These are phyloP conservation scores for Drosophila punjabiensis DNA, from an alignment of 1,140 invertebrate species.

Conservation along the genomic window DNA sequence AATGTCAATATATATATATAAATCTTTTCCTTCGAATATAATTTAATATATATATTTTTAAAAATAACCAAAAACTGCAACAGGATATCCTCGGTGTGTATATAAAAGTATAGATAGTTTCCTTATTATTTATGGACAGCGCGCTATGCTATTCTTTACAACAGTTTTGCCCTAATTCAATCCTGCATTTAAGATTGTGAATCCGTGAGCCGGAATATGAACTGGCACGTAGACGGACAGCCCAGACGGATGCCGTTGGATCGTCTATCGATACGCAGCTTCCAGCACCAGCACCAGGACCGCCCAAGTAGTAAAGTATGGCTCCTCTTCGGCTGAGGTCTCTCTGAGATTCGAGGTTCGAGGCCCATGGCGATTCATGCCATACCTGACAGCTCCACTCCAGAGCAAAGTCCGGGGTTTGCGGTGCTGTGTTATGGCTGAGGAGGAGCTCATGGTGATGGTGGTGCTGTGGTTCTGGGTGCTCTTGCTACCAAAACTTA, in stretches of 20 bases:
- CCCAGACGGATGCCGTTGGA: neutral
- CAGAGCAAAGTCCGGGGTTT: conserved; percentile 1
- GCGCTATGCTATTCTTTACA: conserved; percentile 14
- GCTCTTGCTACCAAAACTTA: conserved; percentile 23
- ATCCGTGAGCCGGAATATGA: neutral
- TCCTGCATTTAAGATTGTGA: conserved; percentile 17
- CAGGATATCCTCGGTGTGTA: too few species aligned
- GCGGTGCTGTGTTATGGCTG: conserved; percentile 12
- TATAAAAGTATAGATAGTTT: neutral
- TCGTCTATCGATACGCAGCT: conserved; percentile 10
- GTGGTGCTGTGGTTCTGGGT: conserved; percentile 3
- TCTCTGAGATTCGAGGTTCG: neutral
- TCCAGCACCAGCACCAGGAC: neutral
- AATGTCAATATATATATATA: neutral
- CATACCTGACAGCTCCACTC: conserved; percentile 14
- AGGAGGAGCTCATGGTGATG: neutral
- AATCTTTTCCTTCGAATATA: neutral
- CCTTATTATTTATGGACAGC: conserved; percentile 17
- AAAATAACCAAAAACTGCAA: neutral
- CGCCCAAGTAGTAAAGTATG: neutral
- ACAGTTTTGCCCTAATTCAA: conserved; percentile 16
- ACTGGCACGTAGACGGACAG: conserved; percentile 8
- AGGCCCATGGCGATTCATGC: conserved; percentile 18
- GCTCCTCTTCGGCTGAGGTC: neutral
- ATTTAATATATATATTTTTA: neutral